A percentile compares a stretch with the other conserved stretches of the same genome.
phyloP scores from a whole-genome alignment of 2,113 vertebrate species.

The Salminus brasiliensis region DNA sequence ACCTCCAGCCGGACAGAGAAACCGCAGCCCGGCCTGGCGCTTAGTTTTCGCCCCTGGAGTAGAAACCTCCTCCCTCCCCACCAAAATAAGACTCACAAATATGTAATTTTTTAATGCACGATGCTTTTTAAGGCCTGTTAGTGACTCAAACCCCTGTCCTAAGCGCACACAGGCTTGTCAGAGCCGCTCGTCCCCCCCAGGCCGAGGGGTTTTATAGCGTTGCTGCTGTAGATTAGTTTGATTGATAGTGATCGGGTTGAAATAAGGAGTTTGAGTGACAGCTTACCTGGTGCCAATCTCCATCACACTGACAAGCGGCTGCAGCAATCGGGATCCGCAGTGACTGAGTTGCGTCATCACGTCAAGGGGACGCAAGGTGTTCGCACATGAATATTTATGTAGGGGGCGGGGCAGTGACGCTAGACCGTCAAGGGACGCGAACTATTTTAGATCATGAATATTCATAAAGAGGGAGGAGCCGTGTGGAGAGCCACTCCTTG shows the following conservation, averaged over 20 bases:
- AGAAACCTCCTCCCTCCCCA: conserved; percentile 43
- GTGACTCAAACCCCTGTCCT: background rate
- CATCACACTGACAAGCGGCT: conserved; percentile 99
- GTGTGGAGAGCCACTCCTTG: background rate
- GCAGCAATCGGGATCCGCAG: conserved; percentile 99
- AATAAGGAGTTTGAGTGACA: conserved; percentile 94
- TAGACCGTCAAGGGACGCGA: background rate
- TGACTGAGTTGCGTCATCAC: conserved; percentile 90
- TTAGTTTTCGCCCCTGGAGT: conserved; percentile 64
- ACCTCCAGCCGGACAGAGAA: background rate
- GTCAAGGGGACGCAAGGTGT: conserved; percentile 74
- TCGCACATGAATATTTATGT: conserved; percentile 77
- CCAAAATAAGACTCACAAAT: conserved; percentile 3
- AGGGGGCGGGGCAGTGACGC: conserved; percentile 67
- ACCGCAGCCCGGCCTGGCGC: conserved; percentile 60
- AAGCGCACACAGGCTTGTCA: background rate
- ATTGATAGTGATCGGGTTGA: conserved; percentile 87
- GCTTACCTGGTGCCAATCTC: conserved; percentile 99
- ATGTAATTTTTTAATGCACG: background rate
- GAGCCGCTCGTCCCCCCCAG: background rate
- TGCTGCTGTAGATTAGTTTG: conserved; percentile 76
- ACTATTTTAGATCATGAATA: background rate
- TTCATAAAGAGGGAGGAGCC: conserved; percentile 12
- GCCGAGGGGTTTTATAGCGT: background rate
- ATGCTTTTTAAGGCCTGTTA: background rate